These are phyloP conservation scores for Bolinopsis microptera DNA, from an alignment of 37 sponge, comb jelly and placozoan species.

Conservation along the genomic window DNA sequence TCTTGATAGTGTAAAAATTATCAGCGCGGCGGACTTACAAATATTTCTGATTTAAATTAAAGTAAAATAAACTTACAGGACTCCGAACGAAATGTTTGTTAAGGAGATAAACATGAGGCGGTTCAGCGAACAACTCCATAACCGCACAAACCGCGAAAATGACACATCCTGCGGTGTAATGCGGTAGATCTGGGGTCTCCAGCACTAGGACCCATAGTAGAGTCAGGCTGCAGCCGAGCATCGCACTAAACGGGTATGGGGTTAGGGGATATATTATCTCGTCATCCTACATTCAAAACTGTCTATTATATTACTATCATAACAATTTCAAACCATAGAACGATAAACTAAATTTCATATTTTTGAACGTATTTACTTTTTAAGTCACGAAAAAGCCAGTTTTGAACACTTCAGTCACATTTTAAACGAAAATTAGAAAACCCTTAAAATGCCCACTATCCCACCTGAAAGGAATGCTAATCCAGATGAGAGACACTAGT, in stretches of 20 bases:
- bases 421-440: not conserved
- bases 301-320: not conserved
- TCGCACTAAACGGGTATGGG: not conserved
- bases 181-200: constrained; percentile 71
- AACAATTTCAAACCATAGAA: too few species aligned
- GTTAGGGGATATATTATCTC: not conserved
- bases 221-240: not conserved
- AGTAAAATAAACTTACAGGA: not conserved
- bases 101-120: constrained; percentile 69
- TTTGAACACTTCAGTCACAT: too few species aligned
- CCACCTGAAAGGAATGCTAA: constrained; percentile 30
- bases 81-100: not conserved
- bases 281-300: not conserved
- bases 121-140: constrained; percentile 81
- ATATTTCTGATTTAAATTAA: too few species aligned
- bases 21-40: too few species aligned
- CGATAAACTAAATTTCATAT: too few species aligned
- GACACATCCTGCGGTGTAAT: constrained; percentile 74
- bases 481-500: constrained; percentile 76
- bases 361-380: too few species aligned
- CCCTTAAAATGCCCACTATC: not conserved
- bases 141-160: constrained; percentile 77
- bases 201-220: constrained; percentile 73
- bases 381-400: too few species aligned
- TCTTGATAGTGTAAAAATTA: too few species aligned